Base-by-base conservation (phyloP, 2,797 vertebrate genomes). In the Acanthurus leucopareius region DNA sequence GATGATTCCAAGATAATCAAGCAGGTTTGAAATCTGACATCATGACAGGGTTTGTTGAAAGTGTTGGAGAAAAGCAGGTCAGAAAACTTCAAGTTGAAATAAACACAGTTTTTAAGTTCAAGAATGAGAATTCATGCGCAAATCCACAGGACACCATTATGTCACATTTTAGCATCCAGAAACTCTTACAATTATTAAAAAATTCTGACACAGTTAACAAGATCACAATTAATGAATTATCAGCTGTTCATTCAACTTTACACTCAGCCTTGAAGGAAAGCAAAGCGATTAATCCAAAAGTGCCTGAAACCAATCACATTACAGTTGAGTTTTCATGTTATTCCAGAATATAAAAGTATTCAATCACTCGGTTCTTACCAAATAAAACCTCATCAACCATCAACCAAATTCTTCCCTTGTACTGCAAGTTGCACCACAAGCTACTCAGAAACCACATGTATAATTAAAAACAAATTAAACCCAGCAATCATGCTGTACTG, bases 401-500 rank as follows among this genome's bases (percentile, higher is more conserved):
- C 57, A 68, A 69, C 66, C 52, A 53, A 83, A 83, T 75, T 58
- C 69, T 2, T 87, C 53, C 64, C 38, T 79, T 56, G 79, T 57
- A 71, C 77, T 66, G 63, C 77, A 38, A 80, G 52, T 72, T 74
- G 70, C 17, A 72, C 84, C 86, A 76, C 88, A 74, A 82, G 80
- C 84, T 61, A 60, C 85, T 86, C 83, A 73, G 59, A 88, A 86
- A 76, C 85, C 83, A 73, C 79, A 82, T 68, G 64, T 75, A 83
- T 80, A 87, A 92, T 93, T 76, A 84, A 88, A 91, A 89, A 88
- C 78, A 87, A 93, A 93, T 94, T 90, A 91, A 92, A 88, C 49
- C 86, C 82, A 82, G 82, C 84, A 78, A 87, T 91, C 77, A 84
- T 75, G 75, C 69, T 84, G 76, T 68, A 80, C 79, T 61, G 72